Evolutionary conservation across 2,888 invertebrate species (phyloP), one percentile per base, ranked within the genome.

Genomic region (Caenorhabditis angaria): DNA sequence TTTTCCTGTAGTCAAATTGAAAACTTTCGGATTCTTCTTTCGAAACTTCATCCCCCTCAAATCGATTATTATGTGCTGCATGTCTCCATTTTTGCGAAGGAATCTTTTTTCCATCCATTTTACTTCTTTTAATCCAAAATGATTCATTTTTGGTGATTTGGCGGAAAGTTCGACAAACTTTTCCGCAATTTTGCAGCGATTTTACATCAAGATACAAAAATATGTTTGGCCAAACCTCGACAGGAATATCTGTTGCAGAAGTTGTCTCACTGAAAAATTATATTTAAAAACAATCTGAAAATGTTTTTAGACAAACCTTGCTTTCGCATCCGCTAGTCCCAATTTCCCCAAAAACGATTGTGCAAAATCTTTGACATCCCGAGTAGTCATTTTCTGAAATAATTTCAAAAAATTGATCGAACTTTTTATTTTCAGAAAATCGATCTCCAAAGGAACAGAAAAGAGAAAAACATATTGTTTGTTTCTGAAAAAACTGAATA

Each of bases 71-170:
- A 41, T 18, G 18, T 18, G 41, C 41, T 18, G 41, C 41, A 41
- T 41, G 53, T 64, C 65, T 57, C 70, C 70, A 70, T 18, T 12
- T 32, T 14, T 64, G n/a, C 8, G 64, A 47, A 53, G 70, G 70
- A 2, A 70, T 14, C 35, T 51, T 61, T 14, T 61, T 24, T 14
- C 24, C 22, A 22, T 12, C 24, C 0, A 18, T 12, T 0, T 14
- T 14, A 14, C 10, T 22, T n/a, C 48, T 53, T 24, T 70, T 61
- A 5, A 65, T 54, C 65, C 65, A 70, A 22, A 65, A 70, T 4
- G 61, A 20, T 47, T 61, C 47, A 20, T 14, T 50, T 2, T 57
- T 29, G 1, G 65, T 58, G n/a, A 70, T 27, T 5, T 59, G 2
- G 4, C 58, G 10, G 54, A 70, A 65, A 1, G 61, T 58, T 14